A percentile compares a stretch with the other conserved stretches of the same genome.
phyloP scores from a whole-genome alignment of 2,888 invertebrate species.

The Caenorhabditis afra region DNA sequence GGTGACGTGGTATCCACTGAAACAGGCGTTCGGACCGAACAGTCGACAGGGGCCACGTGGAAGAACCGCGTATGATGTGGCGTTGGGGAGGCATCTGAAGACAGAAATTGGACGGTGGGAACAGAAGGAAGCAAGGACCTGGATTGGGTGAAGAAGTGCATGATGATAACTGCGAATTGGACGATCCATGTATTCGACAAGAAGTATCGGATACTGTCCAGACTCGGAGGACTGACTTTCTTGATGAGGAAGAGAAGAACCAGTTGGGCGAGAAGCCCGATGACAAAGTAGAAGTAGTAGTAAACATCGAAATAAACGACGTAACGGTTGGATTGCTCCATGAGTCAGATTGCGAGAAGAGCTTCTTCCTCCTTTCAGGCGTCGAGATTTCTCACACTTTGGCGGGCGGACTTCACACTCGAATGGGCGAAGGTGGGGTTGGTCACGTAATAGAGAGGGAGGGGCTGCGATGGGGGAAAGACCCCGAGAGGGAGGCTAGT shows the following conservation, averaged over 20 bases:
- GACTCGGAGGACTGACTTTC: constrained; percentile 34
- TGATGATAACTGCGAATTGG: constrained; percentile 33
- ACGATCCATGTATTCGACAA: constrained; percentile 43
- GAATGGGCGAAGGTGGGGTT: constrained; percentile 16
- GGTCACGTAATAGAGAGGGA: constrained; percentile 30
- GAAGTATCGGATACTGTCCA: constrained; percentile 40
- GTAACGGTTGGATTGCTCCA: constrained; percentile 39
- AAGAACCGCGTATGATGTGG: constrained; percentile 48
- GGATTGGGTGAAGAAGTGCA: constrained; percentile 33
- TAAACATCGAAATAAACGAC: constrained; percentile 42
- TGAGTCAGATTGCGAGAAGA: neutral
- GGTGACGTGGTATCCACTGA: constrained; percentile 33
- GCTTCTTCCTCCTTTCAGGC: neutral
- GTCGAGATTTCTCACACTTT: constrained; percentile 33
- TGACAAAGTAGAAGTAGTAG: constrained; percentile 39
- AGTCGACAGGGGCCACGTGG: constrained; percentile 46
- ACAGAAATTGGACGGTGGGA: no score
- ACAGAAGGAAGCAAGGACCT: constrained; percentile 24
- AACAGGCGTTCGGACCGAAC: constrained; percentile 43
- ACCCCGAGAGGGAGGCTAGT: neutral
- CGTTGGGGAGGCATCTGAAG: constrained; percentile 37
- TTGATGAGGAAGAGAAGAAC: constrained; percentile 28
- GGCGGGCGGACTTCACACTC: constrained; percentile 25
- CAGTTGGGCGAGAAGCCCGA: constrained; percentile 32
- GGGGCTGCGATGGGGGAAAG: constrained; percentile 9